A percentile compares a stretch with the other conserved stretches of the same genome.
These are phyloP conservation scores for Eidolon dupreanum DNA, from an alignment of 2,797 vertebrate species.

Conservation along the genomic window DNA sequence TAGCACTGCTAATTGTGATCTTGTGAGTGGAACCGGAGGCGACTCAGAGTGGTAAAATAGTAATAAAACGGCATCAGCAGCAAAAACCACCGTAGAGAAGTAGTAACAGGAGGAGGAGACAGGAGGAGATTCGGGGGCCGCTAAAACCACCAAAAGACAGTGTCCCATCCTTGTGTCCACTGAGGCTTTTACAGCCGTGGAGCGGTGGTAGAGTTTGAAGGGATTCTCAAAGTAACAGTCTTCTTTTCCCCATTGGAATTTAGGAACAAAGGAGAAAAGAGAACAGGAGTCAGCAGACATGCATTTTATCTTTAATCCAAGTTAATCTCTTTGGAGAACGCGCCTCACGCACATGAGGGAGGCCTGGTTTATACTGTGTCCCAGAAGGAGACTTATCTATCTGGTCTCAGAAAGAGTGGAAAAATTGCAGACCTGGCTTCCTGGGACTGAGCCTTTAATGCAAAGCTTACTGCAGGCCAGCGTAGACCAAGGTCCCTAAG, in stretches of 20 bases:
- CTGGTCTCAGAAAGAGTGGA: not conserved
- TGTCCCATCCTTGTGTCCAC: not conserved
- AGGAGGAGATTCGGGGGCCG: not conserved
- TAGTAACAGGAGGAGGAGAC: not conserved
- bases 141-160: not conserved
- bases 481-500: not conserved
- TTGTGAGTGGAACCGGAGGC: constrained; percentile 23
- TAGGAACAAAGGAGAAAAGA: not conserved
- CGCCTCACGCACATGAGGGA: not conserved
- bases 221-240: not conserved
- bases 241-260: not conserved
- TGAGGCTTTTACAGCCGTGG: not conserved
- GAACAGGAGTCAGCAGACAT: not conserved
- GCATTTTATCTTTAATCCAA: not conserved
- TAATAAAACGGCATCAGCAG: not conserved
- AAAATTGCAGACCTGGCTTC: not conserved
- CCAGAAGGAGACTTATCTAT: not conserved
- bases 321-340: not conserved
- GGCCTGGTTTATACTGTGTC: not conserved
- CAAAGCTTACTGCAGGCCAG: not conserved
- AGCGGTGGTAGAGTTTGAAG: no score
- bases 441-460: not conserved
- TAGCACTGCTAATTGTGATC: not conserved
- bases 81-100: not conserved
- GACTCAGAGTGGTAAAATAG: not conserved